Percentiles rank a stretch among this genome's conserved stretches.
phyloP scores from a whole-genome alignment of 2,113 vertebrate species.

The Dasyornis broadbenti region DNA sequence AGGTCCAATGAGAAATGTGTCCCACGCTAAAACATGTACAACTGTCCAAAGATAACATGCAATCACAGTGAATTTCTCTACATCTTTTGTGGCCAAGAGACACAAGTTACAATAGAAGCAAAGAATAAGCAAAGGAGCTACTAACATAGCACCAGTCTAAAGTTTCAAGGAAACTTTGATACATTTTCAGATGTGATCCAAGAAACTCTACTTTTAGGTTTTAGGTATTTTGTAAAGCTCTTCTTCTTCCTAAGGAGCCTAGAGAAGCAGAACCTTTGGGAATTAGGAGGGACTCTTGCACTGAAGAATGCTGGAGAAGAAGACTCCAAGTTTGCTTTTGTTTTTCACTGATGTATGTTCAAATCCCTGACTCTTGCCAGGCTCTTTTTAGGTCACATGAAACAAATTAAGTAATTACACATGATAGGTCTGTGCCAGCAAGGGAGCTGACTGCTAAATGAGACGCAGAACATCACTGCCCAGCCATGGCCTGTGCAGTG shows the following conservation, averaged over 20 bases:
- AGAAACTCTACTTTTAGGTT: background rate
- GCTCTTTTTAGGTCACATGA: background rate
- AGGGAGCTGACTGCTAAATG: background rate
- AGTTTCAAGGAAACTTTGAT: background rate
- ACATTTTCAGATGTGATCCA: background rate
- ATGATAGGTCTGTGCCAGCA: background rate
- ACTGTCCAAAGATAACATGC: background rate
- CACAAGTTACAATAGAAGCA: background rate
- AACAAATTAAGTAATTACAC: constrained; percentile 16
- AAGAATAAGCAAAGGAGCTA: background rate
- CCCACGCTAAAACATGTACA: background rate
- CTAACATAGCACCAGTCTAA: background rate
- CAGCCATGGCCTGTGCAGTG: background rate
- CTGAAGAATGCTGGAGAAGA: background rate
- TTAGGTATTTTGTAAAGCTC: background rate
- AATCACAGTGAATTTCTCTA: background rate
- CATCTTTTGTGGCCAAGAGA: background rate
- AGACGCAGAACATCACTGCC: background rate
- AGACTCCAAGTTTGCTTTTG: background rate
- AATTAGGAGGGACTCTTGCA: background rate
- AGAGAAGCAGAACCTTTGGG: background rate
- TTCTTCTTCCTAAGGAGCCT: background rate
- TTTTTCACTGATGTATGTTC: background rate
- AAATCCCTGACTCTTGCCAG: background rate
- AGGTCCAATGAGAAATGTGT: background rate